Conservation (phyloP, 2,113 vertebrate species). For the Prinia subflava region DNA sequence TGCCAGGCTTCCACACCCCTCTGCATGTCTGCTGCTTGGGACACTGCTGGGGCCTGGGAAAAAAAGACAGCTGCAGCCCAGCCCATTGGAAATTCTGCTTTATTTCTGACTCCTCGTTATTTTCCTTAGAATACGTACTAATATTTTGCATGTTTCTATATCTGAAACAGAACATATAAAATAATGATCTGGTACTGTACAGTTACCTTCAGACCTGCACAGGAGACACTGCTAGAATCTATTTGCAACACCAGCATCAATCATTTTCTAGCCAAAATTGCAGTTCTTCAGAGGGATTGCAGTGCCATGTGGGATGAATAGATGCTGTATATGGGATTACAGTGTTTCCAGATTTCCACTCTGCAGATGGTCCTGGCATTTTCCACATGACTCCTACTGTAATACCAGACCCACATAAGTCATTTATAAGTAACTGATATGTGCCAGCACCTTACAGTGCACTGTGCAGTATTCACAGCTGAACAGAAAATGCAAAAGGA, state of each 20-base stretch:
- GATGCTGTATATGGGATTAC: neutral
- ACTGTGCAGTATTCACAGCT: neutral
- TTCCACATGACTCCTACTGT: constrained; percentile 20
- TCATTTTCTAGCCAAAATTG: neutral
- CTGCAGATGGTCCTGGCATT: neutral
- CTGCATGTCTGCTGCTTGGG: neutral
- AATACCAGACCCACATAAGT: constrained; percentile 28
- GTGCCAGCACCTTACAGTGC: neutral
- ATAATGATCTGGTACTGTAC: neutral
- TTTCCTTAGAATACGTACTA: neutral
- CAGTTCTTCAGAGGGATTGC: neutral
- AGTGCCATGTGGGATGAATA: neutral
- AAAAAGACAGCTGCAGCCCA: neutral
- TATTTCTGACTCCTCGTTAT: too few species aligned
- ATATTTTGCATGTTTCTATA: neutral
- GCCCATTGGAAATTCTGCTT: neutral
- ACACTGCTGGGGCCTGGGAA: neutral
- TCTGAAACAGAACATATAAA: neutral
- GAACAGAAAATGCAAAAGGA: neutral
- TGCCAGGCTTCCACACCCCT: neutral
- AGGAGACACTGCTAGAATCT: neutral
- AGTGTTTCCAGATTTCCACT: neutral
- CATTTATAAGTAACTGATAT: constrained; percentile 26
- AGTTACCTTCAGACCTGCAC: neutral
- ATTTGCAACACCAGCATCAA: neutral